phyloP scores from a whole-genome alignment of 2,113 vertebrate genomes.

The Perca schrenkii region DNA sequence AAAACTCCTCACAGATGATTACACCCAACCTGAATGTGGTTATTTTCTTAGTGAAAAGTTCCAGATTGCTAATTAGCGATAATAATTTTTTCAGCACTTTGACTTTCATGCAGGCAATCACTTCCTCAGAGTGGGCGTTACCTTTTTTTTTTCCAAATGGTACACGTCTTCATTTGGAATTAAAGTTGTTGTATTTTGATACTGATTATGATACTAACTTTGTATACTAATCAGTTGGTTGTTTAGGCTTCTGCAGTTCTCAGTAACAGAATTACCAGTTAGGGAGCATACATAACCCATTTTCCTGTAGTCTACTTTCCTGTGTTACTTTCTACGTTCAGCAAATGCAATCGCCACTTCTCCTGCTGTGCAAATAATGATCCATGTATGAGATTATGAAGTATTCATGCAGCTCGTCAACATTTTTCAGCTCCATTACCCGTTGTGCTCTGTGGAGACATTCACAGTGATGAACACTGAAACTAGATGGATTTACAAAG shows the following conservation, averaged over 20 bases:
- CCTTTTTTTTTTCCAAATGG: neutral
- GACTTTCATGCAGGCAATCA: constrained; percentile 27
- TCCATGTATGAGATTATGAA: constrained; percentile 40
- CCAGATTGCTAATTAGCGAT: constrained; percentile 19
- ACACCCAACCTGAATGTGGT: constrained; percentile 11
- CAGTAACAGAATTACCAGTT: neutral
- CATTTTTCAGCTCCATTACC: constrained; percentile 29
- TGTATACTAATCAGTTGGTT: constrained; percentile 1
- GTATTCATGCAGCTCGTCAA: constrained; percentile 44
- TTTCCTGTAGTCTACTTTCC: neutral
- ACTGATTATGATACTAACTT: neutral
- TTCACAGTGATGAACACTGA: constrained; percentile 11
- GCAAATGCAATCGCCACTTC: neutral
- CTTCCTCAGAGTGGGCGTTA: constrained; percentile 27
- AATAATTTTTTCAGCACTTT: constrained; percentile 32
- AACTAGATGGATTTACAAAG: constrained; percentile 14
- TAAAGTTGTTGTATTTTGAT: constrained; percentile 1
- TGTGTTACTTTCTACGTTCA: neutral
- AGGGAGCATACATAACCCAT: neutral
- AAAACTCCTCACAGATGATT: neutral
- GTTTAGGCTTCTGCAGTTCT: neutral
- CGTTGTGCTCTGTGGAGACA: constrained; percentile 16
- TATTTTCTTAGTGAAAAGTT: constrained; percentile 15
- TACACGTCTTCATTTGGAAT: constrained; percentile 7
- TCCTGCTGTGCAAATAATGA: constrained; percentile 33